phyloP scores from a whole-genome alignment of 1,140 invertebrate species.

The Doryteuthis pealeii region DNA sequence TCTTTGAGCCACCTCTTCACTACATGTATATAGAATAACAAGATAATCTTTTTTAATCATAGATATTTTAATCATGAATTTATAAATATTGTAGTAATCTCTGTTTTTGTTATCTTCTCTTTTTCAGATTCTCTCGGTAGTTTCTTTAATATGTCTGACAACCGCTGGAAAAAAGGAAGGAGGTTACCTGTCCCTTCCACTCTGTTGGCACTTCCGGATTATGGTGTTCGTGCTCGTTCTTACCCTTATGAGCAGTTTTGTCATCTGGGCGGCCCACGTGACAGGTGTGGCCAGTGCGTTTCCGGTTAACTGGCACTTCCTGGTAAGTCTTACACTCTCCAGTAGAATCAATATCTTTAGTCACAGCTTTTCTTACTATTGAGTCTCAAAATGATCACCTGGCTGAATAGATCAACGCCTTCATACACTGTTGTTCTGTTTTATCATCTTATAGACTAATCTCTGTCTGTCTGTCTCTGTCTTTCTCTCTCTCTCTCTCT shows the following conservation, averaged over 20 bases:
- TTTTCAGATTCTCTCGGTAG: slow-evolving; percentile 32
- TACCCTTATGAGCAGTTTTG: slow-evolving; percentile 32
- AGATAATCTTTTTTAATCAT: too few relatives aligned
- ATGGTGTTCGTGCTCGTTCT: slow-evolving; percentile 43
- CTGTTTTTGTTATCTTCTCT: neutral
- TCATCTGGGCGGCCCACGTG: slow-evolving; percentile 27
- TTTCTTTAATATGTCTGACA: slow-evolving; percentile 31
- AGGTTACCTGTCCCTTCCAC: slow-evolving; percentile 33
- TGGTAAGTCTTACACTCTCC: slow-evolving; percentile 13
- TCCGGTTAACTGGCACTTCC: slow-evolving; percentile 40
- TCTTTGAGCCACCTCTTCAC: too few relatives aligned
- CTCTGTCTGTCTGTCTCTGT: too few relatives aligned
- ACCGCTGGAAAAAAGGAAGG: slow-evolving; percentile 31
- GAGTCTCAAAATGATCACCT: too few relatives aligned
- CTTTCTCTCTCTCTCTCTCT: too few relatives aligned
- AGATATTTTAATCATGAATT: too few relatives aligned
- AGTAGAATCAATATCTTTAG: too few relatives aligned
- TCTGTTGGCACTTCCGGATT: slow-evolving; percentile 44
- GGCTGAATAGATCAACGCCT: too few relatives aligned
- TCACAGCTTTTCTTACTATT: too few relatives aligned
- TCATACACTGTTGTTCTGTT: too few relatives aligned
- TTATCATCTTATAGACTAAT: too few relatives aligned
- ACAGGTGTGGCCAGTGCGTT: slow-evolving; percentile 34
- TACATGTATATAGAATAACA: too few relatives aligned
- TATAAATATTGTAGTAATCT: neutral